Evolutionary conservation across 1,140 invertebrate genomes (phyloP), one percentile per base, ranked within the genome.

Genomic region (Drosophila nebulosa): DNA sequence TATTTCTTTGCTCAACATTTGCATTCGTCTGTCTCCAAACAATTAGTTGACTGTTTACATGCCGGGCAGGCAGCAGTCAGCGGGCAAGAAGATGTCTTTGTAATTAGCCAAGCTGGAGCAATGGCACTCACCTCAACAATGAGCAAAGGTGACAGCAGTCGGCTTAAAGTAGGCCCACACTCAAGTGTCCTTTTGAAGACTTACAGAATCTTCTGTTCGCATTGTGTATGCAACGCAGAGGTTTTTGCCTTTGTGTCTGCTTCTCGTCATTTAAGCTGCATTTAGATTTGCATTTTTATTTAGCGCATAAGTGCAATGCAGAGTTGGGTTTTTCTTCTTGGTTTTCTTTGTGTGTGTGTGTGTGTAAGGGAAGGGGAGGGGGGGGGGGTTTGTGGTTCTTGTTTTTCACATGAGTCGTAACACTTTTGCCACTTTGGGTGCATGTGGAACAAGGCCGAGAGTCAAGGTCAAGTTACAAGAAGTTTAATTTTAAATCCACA

Each of bases 281-380:
- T 89, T 89, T 84, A 88, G 83, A 83, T 89, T 89, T 89, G 84
- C 83, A 89, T 88, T 88, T 79, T 88, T 89, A 79, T 89, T 88
- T 81, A 89, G 81, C 81, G 70, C 74, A 72, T 81, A 86, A 81
- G 81, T 86, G 72, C 72, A 63, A 56, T 30, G 39, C 63, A 62
- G 64, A 58, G 63, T 76, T 65, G 65, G 72, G 53, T 61, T 76
- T 60, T 75, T 55, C 18, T 24, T 55, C 1, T 16, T 3, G 35
- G 56, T 42, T 22, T 57, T 53, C 32, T 55, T 51, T 61, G 63
- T 63, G 26, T 55, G 10, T 57, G 39, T 27, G 24, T 62, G 53
- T 55, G 39, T 24, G 26, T n/a, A n/a, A n/a, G n/a, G n/a, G n/a
- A n/a, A n/a, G n/a, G n/a, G n/a, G n/a, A n/a, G n/a, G n/a, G n/a